These are phyloP conservation scores for Palythoa grandiflora DNA, from an alignment of 92 coral and sea anemone genomes.

Conservation along the genomic window DNA sequence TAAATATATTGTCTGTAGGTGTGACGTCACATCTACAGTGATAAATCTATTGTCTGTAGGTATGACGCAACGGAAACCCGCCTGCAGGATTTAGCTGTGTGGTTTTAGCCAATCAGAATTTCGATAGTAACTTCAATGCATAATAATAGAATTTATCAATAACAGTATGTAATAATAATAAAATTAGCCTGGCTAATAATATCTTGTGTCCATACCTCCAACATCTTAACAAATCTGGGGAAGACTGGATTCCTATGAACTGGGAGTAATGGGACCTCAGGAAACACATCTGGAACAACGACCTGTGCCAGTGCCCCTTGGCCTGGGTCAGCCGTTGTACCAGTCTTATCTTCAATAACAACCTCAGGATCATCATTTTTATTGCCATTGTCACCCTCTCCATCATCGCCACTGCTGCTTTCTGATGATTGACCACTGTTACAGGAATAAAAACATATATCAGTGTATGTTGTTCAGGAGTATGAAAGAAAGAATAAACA, in stretches of 20 bases:
- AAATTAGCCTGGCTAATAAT: too few relatives aligned
- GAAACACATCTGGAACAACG: slow-evolving; percentile 94
- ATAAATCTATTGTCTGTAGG: too few relatives aligned
- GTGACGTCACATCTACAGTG: too few relatives aligned
- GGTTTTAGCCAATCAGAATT: too few relatives aligned
- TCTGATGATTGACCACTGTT: slow-evolving; percentile 62
- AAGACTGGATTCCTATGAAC: slow-evolving; percentile 98
- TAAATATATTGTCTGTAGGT: too few relatives aligned
- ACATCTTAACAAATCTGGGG: slow-evolving; percentile 99
- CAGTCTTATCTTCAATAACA: slow-evolving; percentile 93
- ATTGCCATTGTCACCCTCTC: slow-evolving; percentile 72
- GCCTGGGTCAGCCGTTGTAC: slow-evolving; percentile 71
- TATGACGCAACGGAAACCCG: too few relatives aligned
- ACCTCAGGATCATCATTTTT: slow-evolving; percentile 77
- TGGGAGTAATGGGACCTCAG: slow-evolving; percentile 93
- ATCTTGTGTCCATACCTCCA: slow-evolving; percentile 73
- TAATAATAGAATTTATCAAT: too few relatives aligned
- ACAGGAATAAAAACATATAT: not conserved
- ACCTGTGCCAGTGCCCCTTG: slow-evolving; percentile 89
- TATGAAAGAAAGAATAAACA: too few relatives aligned
- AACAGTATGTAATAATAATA: too few relatives aligned
- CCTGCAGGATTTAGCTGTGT: too few relatives aligned
- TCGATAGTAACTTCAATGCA: too few relatives aligned
- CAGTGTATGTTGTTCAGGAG: too few relatives aligned
- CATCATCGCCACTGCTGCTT: slow-evolving; percentile 71